Conservation (phyloP, 2,113 vertebrate genomes). For the Zingel zingel region DNA sequence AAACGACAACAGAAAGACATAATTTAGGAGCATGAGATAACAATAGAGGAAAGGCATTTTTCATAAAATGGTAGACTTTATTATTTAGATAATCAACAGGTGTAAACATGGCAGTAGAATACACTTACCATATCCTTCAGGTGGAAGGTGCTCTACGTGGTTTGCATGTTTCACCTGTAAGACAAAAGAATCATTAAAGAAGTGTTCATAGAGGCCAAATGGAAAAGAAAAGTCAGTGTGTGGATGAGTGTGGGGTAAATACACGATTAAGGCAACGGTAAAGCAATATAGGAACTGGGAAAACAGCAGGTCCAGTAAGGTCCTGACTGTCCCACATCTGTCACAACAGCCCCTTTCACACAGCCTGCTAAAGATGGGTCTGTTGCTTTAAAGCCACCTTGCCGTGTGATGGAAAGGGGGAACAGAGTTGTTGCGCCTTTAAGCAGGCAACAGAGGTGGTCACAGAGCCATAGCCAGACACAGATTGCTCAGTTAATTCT, state of each 20-base stretch:
- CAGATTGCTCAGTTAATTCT: no score
- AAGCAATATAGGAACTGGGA: neutral
- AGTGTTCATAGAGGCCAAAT: neutral
- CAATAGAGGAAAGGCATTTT: no score
- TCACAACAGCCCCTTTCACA: conserved; percentile 3
- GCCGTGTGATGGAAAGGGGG: no score
- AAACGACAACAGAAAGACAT: neutral
- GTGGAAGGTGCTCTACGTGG: conserved; percentile 94
- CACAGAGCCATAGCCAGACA: neutral
- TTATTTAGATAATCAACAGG: neutral
- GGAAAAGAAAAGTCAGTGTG: neutral
- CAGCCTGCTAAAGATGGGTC: no score
- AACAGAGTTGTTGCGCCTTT: no score
- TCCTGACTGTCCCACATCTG: conserved; percentile 15
- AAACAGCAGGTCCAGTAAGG: neutral
- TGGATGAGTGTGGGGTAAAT: neutral
- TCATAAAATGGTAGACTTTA: neutral
- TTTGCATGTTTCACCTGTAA: conserved; percentile 92
- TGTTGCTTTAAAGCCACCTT: no score
- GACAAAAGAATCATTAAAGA: conserved; percentile 25
- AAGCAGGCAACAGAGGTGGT: no score
- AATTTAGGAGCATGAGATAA: neutral
- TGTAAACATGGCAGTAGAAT: neutral
- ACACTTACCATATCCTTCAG: conserved; percentile 94
- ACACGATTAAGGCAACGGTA: neutral